Evolutionary conservation across 2,113 vertebrate genomes (phyloP).

Genomic region (Nyctereutes procyonoides): DNA sequence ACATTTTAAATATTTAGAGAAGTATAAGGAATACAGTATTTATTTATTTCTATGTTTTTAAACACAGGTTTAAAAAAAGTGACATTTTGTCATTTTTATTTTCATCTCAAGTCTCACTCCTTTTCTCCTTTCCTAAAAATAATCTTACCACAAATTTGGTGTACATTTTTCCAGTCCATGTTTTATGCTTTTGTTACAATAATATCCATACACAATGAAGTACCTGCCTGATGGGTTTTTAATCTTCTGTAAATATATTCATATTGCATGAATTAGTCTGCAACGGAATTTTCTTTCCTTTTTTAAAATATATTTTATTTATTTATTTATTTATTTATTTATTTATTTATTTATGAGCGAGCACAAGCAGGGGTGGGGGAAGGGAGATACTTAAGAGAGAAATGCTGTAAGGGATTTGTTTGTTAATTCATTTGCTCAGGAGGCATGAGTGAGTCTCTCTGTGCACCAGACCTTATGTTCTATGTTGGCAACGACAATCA

Average conservation of each 20-base stretch:
- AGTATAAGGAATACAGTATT: not conserved
- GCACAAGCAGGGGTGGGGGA: no score
- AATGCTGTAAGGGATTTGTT: not conserved
- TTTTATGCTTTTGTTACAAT: not conserved
- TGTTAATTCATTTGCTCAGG: not conserved
- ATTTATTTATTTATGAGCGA: no score
- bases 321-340: no score
- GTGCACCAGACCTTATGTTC: not conserved
- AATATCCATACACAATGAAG: not conserved
- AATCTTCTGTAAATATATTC: not conserved
- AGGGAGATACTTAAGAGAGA: not conserved
- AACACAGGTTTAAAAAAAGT: not conserved
- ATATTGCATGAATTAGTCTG: not conserved
- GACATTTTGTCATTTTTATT: not conserved
- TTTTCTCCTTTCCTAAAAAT: not conserved
- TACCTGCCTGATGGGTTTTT: not conserved
- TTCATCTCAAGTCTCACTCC: not conserved
- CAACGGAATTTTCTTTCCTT: not conserved
- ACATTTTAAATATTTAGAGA: not conserved
- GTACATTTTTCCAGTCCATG: no score
- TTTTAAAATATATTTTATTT: no score
- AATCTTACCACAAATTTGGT: not conserved
- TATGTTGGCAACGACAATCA: not conserved
- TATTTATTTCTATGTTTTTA: not conserved
- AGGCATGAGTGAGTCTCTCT: not conserved